Percentiles rank a stretch among this genome's conserved stretches.
phyloP scores from a whole-genome alignment of 2,113 vertebrate species.

The Telmatochromis brichardi region DNA sequence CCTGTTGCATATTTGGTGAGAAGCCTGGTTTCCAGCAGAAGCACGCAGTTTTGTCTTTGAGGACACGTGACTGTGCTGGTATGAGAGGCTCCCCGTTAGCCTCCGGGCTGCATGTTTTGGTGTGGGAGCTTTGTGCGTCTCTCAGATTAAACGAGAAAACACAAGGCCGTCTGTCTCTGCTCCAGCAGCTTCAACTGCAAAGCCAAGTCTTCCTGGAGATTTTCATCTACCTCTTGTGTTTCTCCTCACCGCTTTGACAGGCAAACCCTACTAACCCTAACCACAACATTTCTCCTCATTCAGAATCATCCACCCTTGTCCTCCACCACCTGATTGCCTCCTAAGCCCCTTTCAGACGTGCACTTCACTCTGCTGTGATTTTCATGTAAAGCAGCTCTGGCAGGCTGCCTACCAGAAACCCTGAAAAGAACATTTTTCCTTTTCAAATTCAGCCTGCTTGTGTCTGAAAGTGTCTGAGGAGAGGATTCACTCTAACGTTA shows the following conservation, averaged over 20 bases:
- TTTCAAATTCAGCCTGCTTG: background rate
- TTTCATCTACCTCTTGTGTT: slow-evolving; percentile 32
- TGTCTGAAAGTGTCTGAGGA: background rate
- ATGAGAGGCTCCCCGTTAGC: background rate
- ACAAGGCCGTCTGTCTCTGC: slow-evolving; percentile 6
- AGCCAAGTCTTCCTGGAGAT: background rate
- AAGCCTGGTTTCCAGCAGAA: background rate
- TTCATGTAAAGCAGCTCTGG: background rate
- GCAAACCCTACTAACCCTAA: background rate
- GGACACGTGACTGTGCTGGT: background rate
- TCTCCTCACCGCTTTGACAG: slow-evolving; percentile 5
- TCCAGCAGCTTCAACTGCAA: background rate
- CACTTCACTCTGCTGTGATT: background rate
- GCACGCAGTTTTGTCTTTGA: background rate
- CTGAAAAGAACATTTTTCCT: background rate
- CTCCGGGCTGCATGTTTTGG: background rate
- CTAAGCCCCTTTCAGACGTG: background rate
- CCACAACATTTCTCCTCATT: background rate
- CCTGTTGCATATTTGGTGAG: background rate
- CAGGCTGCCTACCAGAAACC: background rate
- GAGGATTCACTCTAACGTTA: background rate
- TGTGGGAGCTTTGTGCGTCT: background rate
- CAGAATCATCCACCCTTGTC: background rate
- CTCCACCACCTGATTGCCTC: background rate
- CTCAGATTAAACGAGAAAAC: slow-evolving; percentile 10